Conservation (phyloP, 1,140 invertebrate species). For the Bombus difficillimus region DNA sequence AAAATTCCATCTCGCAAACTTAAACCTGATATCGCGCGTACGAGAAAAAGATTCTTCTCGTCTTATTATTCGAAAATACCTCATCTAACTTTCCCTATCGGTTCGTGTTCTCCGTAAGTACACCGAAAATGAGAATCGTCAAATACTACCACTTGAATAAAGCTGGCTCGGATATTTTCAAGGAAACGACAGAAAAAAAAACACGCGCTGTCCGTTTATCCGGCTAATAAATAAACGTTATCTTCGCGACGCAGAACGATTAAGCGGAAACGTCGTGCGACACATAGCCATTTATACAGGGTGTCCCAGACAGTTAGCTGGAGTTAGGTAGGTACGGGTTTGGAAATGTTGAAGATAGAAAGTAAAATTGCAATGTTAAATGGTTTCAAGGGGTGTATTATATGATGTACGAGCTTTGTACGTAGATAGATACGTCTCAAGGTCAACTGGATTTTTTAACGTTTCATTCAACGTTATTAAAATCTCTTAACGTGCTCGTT, state of each 20-base stretch:
- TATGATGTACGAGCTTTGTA: not conserved
- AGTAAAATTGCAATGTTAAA: not conserved
- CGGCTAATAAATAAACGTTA: constrained; percentile 24
- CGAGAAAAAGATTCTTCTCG: too few species aligned
- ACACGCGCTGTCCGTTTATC: not conserved
- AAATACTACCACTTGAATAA: not conserved
- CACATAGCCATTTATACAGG: not conserved
- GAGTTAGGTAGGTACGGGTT: not conserved
- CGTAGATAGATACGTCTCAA: not conserved
- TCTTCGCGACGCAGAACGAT: constrained; percentile 12
- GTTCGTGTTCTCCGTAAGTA: not conserved
- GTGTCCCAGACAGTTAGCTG: not conserved
- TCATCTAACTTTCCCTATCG: not conserved
- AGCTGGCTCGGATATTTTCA: not conserved
- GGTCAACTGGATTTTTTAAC: not conserved
- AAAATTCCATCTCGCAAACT: too few species aligned
- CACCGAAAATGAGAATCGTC: not conserved
- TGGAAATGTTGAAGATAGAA: not conserved
- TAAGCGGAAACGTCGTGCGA: not conserved
- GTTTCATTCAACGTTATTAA: not conserved
- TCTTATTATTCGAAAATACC: too few species aligned
- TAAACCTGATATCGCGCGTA: too few species aligned
- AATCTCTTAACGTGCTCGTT: not conserved
- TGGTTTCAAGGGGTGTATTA: not conserved
- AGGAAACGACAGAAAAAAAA: not conserved